Percentiles rank a stretch among this genome's conserved stretches.
Conservation (phyloP, 2,888 invertebrate genomes). For the Corythucha ciliata region DNA sequence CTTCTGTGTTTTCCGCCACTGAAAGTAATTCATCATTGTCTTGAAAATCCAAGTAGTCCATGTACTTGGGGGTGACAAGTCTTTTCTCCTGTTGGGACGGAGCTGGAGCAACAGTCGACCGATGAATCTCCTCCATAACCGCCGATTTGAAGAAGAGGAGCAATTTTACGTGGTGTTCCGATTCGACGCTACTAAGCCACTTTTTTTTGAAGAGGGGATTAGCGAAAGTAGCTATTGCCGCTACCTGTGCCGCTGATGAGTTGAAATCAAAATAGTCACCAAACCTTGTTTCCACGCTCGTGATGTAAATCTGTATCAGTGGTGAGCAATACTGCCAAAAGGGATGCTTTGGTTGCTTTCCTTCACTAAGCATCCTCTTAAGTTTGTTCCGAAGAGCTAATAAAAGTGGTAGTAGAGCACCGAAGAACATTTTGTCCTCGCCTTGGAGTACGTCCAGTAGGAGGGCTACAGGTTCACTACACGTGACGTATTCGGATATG, state of each 20-base stretch:
- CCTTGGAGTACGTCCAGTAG: constrained; percentile 8
- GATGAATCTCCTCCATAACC: background rate
- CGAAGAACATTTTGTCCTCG: constrained; percentile 4
- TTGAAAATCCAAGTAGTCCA: background rate
- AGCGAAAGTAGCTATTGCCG: background rate
- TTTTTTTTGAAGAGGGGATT: constrained; percentile 2
- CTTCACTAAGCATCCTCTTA: background rate
- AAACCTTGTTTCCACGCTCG: constrained; percentile 15
- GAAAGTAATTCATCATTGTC: background rate
- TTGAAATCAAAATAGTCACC: constrained; percentile 10
- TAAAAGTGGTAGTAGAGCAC: background rate
- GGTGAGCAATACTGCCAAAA: background rate
- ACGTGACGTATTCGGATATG: constrained; percentile 3
- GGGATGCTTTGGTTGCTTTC: background rate
- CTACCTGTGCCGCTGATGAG: background rate
- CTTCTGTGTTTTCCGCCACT: background rate
- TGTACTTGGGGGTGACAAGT: background rate
- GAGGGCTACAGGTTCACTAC: constrained; percentile 2
- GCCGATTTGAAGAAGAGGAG: background rate
- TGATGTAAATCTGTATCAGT: constrained; percentile 6
- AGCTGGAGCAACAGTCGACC: too few species aligned
- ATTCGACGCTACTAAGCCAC: background rate
- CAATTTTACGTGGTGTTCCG: background rate
- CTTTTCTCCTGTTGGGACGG: background rate
- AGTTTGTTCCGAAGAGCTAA: constrained; percentile 5